A percentile compares a stretch with the other conserved stretches of the same genome.
Conservation (phyloP, 2,797 vertebrate species). For the Propithecus perrieri region DNA sequence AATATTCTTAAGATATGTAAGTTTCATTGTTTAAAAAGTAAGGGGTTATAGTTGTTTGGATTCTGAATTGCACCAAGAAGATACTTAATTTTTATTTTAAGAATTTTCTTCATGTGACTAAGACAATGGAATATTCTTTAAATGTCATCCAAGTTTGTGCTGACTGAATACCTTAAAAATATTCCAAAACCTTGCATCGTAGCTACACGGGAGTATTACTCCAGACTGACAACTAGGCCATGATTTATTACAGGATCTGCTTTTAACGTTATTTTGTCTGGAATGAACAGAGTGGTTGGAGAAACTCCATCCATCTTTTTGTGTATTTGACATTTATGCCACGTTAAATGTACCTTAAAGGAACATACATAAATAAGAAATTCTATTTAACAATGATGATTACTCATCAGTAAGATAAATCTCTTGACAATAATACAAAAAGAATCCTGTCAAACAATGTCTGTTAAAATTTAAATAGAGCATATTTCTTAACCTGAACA, state of each 20-base stretch:
- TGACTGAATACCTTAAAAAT: conserved; percentile 31
- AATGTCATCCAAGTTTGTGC: conserved; percentile 46
- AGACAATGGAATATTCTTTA: conserved; percentile 45
- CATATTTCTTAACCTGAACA: conserved; percentile 46
- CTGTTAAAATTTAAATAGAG: conserved; percentile 58
- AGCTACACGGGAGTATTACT: conserved; percentile 43
- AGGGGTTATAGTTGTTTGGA: background rate
- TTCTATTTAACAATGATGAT: conserved; percentile 66
- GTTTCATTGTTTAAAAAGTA: background rate
- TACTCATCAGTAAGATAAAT: conserved; percentile 68
- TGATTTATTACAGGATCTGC: conserved; percentile 75
- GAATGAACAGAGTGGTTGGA: conserved; percentile 68
- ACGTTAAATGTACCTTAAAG: conserved; percentile 69
- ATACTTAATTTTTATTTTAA: conserved; percentile 15
- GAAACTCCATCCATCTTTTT: conserved; percentile 78
- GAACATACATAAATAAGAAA: conserved; percentile 66
- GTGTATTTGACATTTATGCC: conserved; percentile 72
- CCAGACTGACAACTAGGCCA: conserved; percentile 54
- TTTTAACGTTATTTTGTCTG: conserved; percentile 76
- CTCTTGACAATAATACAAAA: conserved; percentile 61
- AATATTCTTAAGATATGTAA: background rate
- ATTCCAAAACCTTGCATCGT: conserved; percentile 29
- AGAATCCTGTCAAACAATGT: conserved; percentile 54
- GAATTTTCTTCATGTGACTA: background rate
- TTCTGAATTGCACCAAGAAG: background rate